Percentiles rank a stretch among this genome's conserved stretches.
phyloP scores from a whole-genome alignment of 2,113 vertebrate species.

The Thomomys bottae region DNA sequence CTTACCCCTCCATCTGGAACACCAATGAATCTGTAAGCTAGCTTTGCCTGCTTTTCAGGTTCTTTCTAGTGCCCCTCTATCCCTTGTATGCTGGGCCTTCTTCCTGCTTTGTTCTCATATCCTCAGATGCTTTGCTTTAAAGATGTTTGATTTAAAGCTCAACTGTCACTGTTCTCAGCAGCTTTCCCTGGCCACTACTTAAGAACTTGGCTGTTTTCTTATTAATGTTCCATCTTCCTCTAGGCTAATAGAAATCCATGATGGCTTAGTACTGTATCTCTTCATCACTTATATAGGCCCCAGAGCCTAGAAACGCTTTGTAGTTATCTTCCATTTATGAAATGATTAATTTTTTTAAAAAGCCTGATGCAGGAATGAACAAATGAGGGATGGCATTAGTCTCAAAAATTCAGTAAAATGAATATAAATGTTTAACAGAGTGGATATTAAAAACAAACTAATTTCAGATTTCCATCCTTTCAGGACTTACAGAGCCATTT shows the following conservation, averaged over 20 bases:
- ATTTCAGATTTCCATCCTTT: neutral
- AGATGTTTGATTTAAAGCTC: slow-evolving; percentile 26
- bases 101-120: neutral
- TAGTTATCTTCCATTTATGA: neutral
- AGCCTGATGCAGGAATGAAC: neutral
- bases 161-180: neutral
- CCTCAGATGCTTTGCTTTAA: neutral
- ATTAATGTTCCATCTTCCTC: neutral
- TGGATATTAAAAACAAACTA: too few species aligned
- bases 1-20: neutral
- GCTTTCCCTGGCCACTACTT: neutral
- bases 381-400: neutral
- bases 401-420: neutral
- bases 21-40: neutral
- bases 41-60: neutral
- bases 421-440: neutral
- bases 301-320: neutral
- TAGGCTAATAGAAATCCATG: neutral
- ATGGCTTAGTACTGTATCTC: neutral
- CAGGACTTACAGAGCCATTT: neutral
- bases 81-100: neutral
- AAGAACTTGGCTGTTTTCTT: neutral
- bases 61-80: neutral
- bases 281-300: neutral
- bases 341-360: neutral